Percentiles rank a stretch among this genome's conserved stretches.
Conservation (phyloP, 2,888 invertebrate genomes). For the Rhagium mordax region DNA sequence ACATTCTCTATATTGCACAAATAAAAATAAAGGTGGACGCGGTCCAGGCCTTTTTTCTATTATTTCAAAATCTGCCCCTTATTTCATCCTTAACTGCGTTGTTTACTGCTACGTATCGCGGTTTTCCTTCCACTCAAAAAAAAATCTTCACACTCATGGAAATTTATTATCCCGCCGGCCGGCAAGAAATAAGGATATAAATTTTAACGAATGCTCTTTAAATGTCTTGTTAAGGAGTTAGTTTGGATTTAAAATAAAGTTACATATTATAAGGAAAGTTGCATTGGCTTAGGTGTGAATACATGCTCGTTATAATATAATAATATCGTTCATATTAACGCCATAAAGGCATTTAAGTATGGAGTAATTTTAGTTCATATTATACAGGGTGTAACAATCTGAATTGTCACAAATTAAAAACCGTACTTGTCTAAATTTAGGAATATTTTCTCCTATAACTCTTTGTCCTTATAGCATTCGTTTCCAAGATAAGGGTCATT, state of each 20-base stretch:
- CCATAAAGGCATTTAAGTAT: too few relatives aligned
- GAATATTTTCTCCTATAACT: too few relatives aligned
- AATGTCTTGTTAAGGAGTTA: neutral
- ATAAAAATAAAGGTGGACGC: conserved; percentile 47
- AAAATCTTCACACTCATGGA: conserved; percentile 21
- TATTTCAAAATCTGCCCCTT: conserved; percentile 47
- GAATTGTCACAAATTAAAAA: too few relatives aligned
- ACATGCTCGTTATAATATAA: too few relatives aligned
- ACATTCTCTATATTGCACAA: conserved; percentile 41
- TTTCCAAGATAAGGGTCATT: too few relatives aligned
- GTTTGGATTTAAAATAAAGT: neutral
- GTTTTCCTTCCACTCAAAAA: neutral
- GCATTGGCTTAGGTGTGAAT: too few relatives aligned
- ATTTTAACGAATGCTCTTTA: neutral
- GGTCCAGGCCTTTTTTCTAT: conserved; percentile 41
- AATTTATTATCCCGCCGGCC: conserved; percentile 21
- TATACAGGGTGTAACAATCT: too few relatives aligned
- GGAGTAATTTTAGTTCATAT: too few relatives aligned
- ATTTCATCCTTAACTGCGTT: conserved; percentile 49
- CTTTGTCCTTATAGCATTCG: too few relatives aligned
- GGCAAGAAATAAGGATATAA: conserved; percentile 10
- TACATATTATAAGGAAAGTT: neutral
- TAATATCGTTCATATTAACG: too few relatives aligned
- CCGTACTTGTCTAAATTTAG: too few relatives aligned
- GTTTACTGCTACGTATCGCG: conserved; percentile 32